Conservation (phyloP, 1,140 invertebrate genomes). For the Marisa cornuarietis region DNA sequence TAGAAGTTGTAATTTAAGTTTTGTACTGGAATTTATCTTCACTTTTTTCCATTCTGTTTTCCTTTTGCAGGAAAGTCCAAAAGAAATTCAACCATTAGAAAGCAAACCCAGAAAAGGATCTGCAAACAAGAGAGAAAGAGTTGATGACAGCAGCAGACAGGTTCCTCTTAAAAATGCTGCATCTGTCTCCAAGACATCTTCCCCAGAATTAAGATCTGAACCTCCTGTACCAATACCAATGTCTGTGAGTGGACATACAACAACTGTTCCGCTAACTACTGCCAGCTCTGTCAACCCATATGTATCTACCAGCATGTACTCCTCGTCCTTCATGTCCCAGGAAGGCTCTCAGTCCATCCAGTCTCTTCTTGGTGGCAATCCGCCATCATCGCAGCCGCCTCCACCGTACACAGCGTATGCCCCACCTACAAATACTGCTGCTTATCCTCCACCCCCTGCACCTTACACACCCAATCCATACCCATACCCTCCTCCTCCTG, state of each 20-base stretch:
- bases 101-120: slow-evolving; percentile 24
- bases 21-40: too few relatives aligned
- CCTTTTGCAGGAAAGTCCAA: slow-evolving; percentile 26
- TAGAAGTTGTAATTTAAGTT: too few relatives aligned
- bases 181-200: slow-evolving; percentile 6
- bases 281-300: slow-evolving; percentile 49
- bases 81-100: slow-evolving; percentile 13
- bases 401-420: slow-evolving; percentile 25
- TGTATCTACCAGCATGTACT: slow-evolving; percentile 53
- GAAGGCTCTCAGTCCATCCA: slow-evolving; percentile 59
- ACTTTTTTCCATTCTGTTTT: not conserved
- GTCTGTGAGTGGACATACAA: not conserved
- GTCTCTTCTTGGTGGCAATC: slow-evolving; percentile 45
- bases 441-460: slow-evolving; percentile 31
- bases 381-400: slow-evolving; percentile 19
- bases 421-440: slow-evolving; percentile 28
- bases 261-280: not conserved
- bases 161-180: slow-evolving; percentile 11
- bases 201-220: slow-evolving; percentile 6
- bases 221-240: not conserved
- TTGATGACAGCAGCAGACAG: not conserved
- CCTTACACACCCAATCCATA: slow-evolving; percentile 26
- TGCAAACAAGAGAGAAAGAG: slow-evolving; percentile 25
- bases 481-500: slow-evolving; percentile 13
- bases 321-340: slow-evolving; percentile 59